Base-by-base conservation (phyloP, 2,797 vertebrate species). In the Phylloscopus collybita region DNA sequence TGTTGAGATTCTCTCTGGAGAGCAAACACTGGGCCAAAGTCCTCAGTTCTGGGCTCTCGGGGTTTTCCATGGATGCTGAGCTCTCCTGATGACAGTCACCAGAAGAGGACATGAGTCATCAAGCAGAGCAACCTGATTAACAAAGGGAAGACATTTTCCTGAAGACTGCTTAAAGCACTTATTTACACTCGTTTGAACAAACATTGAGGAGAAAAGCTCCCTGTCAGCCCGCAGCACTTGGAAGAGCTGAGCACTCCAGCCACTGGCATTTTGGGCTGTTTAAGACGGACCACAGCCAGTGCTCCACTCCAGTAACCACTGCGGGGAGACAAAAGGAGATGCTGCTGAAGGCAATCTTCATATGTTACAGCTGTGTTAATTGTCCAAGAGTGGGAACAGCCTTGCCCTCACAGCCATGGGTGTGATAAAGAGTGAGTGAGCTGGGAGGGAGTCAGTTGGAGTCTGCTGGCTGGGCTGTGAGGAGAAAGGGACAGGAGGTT, bases 31-130 rank as follows among this genome's bases (percentile, higher is more conserved):
- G 5, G 3, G 21, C 44, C 27, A 8, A 53, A 57, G 80, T 45
- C 40, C n/a, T 54, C 18, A 11, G 2, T 1, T 6, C 25, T 9
- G 73, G 45, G 29, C 26, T 21, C 69, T 38, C 15, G 0, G 69
- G 80, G 73, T 5, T 81, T 32, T 27, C 53, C 19, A 6, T 4
- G 49, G 81, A 45, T 45, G 34, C 64, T 70, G 44, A 53, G 66
- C 49, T 47, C 32, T 5, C 80, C 88, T 57, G 75, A 5, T 69
- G 81, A 73, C 61, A 84, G 73, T 9, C 66, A 65, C 30, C 65
- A 91, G 65, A 44, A 54, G 54, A 86, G 56, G 34, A 20, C 61
- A 69, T 80, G 93, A 94, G 57, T 88, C 93, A 95, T 51, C 29
- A 7, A 23, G 30, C 91, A 64, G 42, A 81, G 59, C 67, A 78